These are phyloP conservation scores for Palaemon carinicauda DNA, from an alignment of 1,140 invertebrate species.

Conservation along the genomic window DNA sequence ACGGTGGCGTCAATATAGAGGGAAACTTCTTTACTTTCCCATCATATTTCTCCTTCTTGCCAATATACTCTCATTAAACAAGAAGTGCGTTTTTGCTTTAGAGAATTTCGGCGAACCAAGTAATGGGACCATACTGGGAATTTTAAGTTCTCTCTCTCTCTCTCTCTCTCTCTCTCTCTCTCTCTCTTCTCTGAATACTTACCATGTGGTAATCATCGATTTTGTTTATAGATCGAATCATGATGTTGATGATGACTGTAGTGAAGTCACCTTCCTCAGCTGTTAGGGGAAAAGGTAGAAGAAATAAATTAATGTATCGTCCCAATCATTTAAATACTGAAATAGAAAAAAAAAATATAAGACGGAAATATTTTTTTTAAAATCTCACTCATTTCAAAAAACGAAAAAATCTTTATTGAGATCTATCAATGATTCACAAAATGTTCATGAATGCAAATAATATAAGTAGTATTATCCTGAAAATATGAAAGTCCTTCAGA, in stretches of 20 bases:
- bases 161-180: slow-evolving; percentile 70
- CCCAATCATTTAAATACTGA: not conserved
- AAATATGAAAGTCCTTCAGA: no score
- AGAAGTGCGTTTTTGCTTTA: not conserved
- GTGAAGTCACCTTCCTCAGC: slow-evolving; percentile 64
- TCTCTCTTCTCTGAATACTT: slow-evolving; percentile 80
- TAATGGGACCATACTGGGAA: not conserved
- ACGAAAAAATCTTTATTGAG: no score
- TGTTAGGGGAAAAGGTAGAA: not conserved
- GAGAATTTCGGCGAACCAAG: not conserved
- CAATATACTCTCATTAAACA: not conserved
- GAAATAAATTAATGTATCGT: not conserved
- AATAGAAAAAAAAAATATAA: not conserved
- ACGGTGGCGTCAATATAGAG: no score
- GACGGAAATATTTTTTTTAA: no score
- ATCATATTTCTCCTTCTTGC: no score
- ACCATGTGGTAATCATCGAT: slow-evolving; percentile 90
- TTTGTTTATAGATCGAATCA: slow-evolving; percentile 95
- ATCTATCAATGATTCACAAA: no score
- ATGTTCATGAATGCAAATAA: no score
- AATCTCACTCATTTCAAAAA: no score
- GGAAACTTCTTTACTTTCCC: no score
- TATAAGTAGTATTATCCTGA: no score
- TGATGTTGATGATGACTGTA: slow-evolving; percentile 88
- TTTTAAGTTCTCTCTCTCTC: not conserved